Evolutionary conservation across 2,797 vertebrate species (phyloP), one percentile per base, ranked within the genome.

Genomic region (Erethizon dorsatum): DNA sequence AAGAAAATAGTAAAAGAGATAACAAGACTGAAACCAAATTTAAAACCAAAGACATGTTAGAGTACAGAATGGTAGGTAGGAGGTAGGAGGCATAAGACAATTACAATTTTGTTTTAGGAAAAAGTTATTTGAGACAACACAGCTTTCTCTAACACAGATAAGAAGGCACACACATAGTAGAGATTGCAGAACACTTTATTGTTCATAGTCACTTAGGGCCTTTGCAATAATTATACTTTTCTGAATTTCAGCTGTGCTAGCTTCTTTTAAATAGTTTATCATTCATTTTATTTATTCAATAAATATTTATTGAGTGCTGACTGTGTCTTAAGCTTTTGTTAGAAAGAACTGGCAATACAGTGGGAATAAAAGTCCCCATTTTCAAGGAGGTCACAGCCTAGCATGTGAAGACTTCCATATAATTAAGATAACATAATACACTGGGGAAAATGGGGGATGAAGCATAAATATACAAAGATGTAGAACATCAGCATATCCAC

Each of bases 11-110:
- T 57, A 33, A 82, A 89, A 84, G 14, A 69, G 1, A 10, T 56
- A 56, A 92, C 56, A 24, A 45, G 2, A 12, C 9, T 5, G 4
- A 86, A 83, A 96, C 9, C 6, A 75, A 86, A 84, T 28, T 56
- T 91, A 94, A 89, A 94, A 65, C 5, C 45, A 94, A 96, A 85
- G 54, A 41, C 59, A 83, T 57, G 7, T 6, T 57, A 69, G 8
- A 14, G 1, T 22, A 13, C 47, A 87, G 17, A 86, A 45, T 10
- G 22, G 4, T 0, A 3, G 15, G 1, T 24, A 14, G 9, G 11
- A 3, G 54, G 15, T 1, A 26, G 24, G 4, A 41, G 83, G 28
- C 37, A 50, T 37, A 94, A 83, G 33, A 75, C 1, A n/a, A 69
- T 9, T 47, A 6, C n/a, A 69, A 90, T 47, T 87, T 84, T 83